Percentiles rank a stretch among this genome's conserved stretches.
These are phyloP conservation scores for Potamarius usumacintae DNA, from an alignment of 2,113 vertebrate species.

Conservation along the genomic window DNA sequence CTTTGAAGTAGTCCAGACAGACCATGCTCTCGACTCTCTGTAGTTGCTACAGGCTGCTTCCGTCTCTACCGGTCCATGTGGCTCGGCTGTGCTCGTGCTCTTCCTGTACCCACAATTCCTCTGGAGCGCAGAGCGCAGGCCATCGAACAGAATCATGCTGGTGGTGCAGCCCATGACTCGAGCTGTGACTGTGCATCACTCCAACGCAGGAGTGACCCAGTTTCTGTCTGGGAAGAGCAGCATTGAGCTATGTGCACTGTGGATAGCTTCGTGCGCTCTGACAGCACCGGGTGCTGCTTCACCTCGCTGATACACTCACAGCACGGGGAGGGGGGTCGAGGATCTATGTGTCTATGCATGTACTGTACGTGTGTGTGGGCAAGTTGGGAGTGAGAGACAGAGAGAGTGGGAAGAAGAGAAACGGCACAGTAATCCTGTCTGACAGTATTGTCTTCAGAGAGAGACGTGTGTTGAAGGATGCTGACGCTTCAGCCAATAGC, in stretches of 20 bases:
- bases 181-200: conserved; percentile 73
- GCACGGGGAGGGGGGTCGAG: conserved; percentile 38
- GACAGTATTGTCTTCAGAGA: not conserved
- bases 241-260: not conserved
- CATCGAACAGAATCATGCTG: conserved; percentile 88
- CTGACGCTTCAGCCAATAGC: conserved; percentile 32
- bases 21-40: conserved; percentile 83
- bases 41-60: conserved; percentile 73
- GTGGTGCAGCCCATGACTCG: conserved; percentile 93
- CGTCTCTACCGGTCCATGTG: conserved; percentile 79
- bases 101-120: conserved; percentile 90
- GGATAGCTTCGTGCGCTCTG: not conserved
- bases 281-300: conserved; percentile 25
- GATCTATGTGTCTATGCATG: conserved; percentile 50
- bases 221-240: conserved; percentile 38
- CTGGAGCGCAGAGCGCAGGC: conserved; percentile 87
- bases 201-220: conserved; percentile 62
- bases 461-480: not conserved
- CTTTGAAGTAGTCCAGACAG: conserved; percentile 77
- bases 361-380: conserved; percentile 58
- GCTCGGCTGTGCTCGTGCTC: conserved; percentile 85
- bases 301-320: conserved; percentile 44
- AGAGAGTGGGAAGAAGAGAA: not conserved
- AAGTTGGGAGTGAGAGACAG: conserved; percentile 39
- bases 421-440: not conserved